Percentiles rank a stretch among this genome's conserved stretches.
These are phyloP conservation scores for Timandra comae DNA, from an alignment of 2,888 invertebrate species.

Conservation along the genomic window DNA sequence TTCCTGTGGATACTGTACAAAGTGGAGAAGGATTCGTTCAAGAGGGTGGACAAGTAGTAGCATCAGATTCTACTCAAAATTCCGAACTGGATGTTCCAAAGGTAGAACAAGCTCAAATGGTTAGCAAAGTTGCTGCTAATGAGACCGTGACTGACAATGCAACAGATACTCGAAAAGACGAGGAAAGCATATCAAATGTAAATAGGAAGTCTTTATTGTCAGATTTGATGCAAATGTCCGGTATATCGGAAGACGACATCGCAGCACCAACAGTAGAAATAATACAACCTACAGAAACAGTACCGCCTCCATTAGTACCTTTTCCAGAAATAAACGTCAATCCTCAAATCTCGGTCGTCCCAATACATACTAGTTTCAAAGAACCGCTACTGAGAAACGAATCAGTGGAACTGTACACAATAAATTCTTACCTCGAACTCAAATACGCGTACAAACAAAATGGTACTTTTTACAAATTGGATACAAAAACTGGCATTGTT, in stretches of 20 bases:
- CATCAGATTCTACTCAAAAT: neutral
- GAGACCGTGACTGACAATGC: too few species aligned
- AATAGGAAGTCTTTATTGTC: conserved; percentile 53
- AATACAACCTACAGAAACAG: conserved; percentile 4
- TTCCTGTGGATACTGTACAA: neutral
- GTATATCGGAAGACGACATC: conserved; percentile 55
- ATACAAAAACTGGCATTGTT: conserved; percentile 41
- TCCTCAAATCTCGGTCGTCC: neutral
- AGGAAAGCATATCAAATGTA: too few species aligned
- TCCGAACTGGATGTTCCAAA: neutral
- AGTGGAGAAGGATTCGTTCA: neutral
- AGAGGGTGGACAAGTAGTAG: neutral
- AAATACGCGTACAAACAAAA: conserved; percentile 44
- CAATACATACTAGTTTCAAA: neutral
- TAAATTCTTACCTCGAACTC: conserved; percentile 47
- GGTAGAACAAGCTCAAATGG: too few species aligned
- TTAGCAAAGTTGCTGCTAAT: too few species aligned
- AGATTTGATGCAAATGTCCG: conserved; percentile 70
- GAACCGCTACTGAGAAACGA: too few species aligned
- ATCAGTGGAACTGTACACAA: conserved; percentile 32
- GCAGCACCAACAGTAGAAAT: conserved; percentile 12
- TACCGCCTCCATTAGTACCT: conserved; percentile 1
- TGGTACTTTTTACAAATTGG: conserved; percentile 51
- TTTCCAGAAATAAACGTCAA: too few species aligned
- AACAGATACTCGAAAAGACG: too few species aligned